phyloP scores from a whole-genome alignment of 2,888 invertebrate genomes.

The Phaonia tiefii region DNA sequence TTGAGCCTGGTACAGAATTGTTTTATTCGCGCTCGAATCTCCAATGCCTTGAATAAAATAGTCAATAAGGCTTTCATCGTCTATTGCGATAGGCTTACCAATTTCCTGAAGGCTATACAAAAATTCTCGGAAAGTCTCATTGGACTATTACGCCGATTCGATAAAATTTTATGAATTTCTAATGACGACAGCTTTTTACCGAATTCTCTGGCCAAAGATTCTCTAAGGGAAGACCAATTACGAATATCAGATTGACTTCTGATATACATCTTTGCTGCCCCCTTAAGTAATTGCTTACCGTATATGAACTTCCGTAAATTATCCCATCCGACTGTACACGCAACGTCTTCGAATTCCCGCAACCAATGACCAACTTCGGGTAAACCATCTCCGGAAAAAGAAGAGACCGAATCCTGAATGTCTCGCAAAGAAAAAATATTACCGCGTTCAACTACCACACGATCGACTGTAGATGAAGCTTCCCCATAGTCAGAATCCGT shows the following conservation, averaged over 20 bases:
- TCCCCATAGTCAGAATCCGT: neutral
- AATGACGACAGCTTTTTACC: constrained; percentile 38
- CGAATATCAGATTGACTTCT: neutral
- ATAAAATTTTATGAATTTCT: constrained; percentile 52
- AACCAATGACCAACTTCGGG: constrained; percentile 40
- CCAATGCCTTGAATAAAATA: constrained; percentile 53
- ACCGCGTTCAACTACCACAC: neutral
- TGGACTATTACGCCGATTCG: constrained; percentile 13
- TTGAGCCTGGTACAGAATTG: constrained; percentile 42
- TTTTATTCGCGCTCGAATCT: constrained; percentile 27
- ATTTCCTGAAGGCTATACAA: constrained; percentile 61
- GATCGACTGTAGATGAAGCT: neutral
- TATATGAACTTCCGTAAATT: constrained; percentile 58
- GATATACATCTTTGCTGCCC: constrained; percentile 59
- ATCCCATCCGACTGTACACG: constrained; percentile 52
- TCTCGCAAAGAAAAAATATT: neutral
- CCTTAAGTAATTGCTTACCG: constrained; percentile 55
- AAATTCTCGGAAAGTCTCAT: constrained; percentile 50
- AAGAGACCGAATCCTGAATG: constrained; percentile 4
- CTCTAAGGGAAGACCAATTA: constrained; percentile 20
- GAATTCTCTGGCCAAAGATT: constrained; percentile 45
- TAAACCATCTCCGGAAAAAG: neutral
- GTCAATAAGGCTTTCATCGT: constrained; percentile 42
- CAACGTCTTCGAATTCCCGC: constrained; percentile 54
- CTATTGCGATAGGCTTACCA: constrained; percentile 31